These are phyloP conservation scores for Platerodrilus igneus DNA, from an alignment of 2,888 invertebrate genomes.

Conservation along the genomic window DNA sequence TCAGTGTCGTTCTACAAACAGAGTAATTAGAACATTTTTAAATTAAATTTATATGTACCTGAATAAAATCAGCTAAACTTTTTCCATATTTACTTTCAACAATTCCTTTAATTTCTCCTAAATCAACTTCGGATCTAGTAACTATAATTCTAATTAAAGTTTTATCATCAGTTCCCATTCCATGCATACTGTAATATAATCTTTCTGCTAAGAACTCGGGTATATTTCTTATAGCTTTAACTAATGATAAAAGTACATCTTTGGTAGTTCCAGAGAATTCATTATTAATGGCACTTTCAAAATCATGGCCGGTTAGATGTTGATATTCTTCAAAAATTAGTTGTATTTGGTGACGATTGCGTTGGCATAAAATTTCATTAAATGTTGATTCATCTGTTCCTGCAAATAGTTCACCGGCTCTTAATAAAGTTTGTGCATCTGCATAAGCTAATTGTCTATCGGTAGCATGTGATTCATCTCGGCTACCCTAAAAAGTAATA, in stretches of 20 bases:
- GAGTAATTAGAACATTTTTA: slow-evolving; percentile 7
- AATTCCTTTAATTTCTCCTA: slow-evolving; percentile 76
- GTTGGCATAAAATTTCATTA: slow-evolving; percentile 75
- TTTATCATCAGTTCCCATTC: slow-evolving; percentile 82
- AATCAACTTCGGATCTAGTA: slow-evolving; percentile 77
- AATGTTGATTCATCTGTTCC: slow-evolving; percentile 87
- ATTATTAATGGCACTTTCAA: slow-evolving; percentile 72
- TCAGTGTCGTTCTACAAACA: slow-evolving; percentile 71
- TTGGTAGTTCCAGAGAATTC: slow-evolving; percentile 76
- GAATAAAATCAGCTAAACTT: slow-evolving; percentile 71
- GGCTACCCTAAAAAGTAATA: slow-evolving; percentile 57
- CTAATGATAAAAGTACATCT: slow-evolving; percentile 73
- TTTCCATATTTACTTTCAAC: slow-evolving; percentile 72
- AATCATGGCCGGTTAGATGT: slow-evolving; percentile 69
- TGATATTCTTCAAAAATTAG: slow-evolving; percentile 63
- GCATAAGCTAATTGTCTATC: slow-evolving; percentile 68
- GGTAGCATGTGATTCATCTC: slow-evolving; percentile 73
- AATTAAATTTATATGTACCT: slow-evolving; percentile 51
- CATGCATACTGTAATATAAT: slow-evolving; percentile 83
- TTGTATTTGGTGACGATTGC: slow-evolving; percentile 62
- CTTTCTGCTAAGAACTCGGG: slow-evolving; percentile 79
- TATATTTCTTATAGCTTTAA: slow-evolving; percentile 65
- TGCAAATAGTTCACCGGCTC: slow-evolving; percentile 62
- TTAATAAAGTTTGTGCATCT: slow-evolving; percentile 76
- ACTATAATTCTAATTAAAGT: slow-evolving; percentile 82